These are phyloP conservation scores for Tipula unca DNA, from an alignment of 2,888 invertebrate genomes.

Conservation along the genomic window DNA sequence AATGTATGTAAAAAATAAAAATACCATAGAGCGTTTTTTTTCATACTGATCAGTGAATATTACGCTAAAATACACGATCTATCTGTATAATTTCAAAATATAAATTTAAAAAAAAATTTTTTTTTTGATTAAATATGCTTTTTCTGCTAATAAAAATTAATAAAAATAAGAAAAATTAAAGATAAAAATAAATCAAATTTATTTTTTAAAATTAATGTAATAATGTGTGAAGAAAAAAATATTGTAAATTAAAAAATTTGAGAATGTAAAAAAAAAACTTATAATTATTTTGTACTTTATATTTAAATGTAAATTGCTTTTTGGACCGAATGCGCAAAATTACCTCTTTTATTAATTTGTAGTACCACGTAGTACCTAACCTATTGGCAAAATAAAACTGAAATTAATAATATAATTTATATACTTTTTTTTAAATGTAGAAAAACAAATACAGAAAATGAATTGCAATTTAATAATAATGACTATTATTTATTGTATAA, in stretches of 20 bases:
- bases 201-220: not conserved
- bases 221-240: not conserved
- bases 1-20: not conserved
- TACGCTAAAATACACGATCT: not conserved
- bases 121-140: not conserved
- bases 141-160: not conserved
- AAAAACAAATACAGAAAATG: not conserved
- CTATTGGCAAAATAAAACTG: not conserved
- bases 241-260: not conserved
- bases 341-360: not conserved
- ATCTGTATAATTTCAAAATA: not conserved
- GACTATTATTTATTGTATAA: not conserved
- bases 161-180: not conserved
- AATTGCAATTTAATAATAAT: not conserved
- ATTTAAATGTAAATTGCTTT: constrained; percentile 4
- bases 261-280: not conserved
- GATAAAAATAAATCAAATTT: not conserved
- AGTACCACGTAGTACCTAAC: no score
- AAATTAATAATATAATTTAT: not conserved
- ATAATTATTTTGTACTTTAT: constrained; percentile 2
- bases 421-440: not conserved
- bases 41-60: not conserved
- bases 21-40: not conserved
- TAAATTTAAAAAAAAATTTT: not conserved
- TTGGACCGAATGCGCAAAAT: not conserved